Evolutionary conservation across 1,140 invertebrate genomes (phyloP), one percentile per base, ranked within the genome.

Genomic region (Mya arenaria): DNA sequence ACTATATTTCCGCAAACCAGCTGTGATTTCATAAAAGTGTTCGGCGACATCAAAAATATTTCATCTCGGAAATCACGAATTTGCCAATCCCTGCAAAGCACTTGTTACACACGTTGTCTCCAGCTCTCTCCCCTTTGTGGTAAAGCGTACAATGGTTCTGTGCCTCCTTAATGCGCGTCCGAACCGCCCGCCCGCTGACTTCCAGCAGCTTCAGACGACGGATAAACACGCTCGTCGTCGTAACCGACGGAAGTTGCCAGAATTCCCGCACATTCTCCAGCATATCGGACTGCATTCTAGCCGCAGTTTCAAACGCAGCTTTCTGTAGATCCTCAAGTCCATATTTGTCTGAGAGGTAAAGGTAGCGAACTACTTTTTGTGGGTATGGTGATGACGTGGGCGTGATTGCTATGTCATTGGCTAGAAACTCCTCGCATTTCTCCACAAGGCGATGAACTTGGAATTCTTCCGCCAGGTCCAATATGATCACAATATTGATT

Each of bases 161-260:
- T 13, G 69, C 36, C 44, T 81, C 78, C 6, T 81, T 81, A 32
- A 71, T 19, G 48, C 63, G 71, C 8, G 48, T 41, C 1, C 52
- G n/a, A 19, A 81, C 41, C 19, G 13, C 41, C 41, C 72, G 71
- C 10, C 55, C 63, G 25, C 19, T 39, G 0, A 48, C 10, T 44
- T 81, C 78, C 37, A 81, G 32, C n/a, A 81, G 48, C 52, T 81
- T 81, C 56, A 81, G 32, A 36, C 78, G 44, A 36, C 78, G 66
- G 25, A 81, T 81, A 41, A 81, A 81, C 34, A 81, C 66, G 63
- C 68, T 81, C 36, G 78, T 81, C 36, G 78, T 81, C 3, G 78
- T 81, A 6, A 81, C 78, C 17, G 55, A 4, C 5, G 78, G 78
- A 25, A 81, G 37, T 2, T 81, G 56, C 78, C 78, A 81, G 68